These are phyloP conservation scores for Mirounga angustirostris DNA, from an alignment of 2,113 vertebrate species.

Conservation along the genomic window DNA sequence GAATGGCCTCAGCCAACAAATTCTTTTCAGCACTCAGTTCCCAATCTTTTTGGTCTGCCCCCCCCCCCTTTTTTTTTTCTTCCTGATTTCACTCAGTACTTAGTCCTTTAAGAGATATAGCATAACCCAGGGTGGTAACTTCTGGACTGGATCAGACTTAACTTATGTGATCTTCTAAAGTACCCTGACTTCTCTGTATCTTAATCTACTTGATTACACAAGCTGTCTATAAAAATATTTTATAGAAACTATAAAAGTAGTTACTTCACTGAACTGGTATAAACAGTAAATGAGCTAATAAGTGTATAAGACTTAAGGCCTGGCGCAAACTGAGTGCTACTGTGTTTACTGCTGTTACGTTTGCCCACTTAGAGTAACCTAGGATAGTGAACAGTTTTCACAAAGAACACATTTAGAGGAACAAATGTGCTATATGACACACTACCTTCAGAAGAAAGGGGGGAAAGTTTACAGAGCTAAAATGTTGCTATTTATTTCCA, in stretches of 20 bases:
- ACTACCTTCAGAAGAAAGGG: not conserved
- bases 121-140: not conserved
- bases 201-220: not conserved
- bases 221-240: not conserved
- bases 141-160: not conserved
- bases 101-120: not conserved
- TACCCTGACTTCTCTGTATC: not conserved
- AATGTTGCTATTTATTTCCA: constrained; percentile 3
- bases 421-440: not conserved
- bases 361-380: not conserved
- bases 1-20: not conserved
- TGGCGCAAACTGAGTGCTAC: not conserved
- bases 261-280: not conserved
- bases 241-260: not conserved
- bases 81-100: not conserved
- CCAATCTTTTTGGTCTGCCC: not conserved
- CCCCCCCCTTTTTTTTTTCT: not conserved
- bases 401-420: not conserved
- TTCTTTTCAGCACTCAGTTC: not conserved
- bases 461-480: not conserved
- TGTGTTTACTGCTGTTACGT: not conserved
- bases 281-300: not conserved
- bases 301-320: not conserved
- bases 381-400: not conserved
- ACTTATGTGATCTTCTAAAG: not conserved